phyloP scores from a whole-genome alignment of 2,888 invertebrate genomes.

The Patella depressa region DNA sequence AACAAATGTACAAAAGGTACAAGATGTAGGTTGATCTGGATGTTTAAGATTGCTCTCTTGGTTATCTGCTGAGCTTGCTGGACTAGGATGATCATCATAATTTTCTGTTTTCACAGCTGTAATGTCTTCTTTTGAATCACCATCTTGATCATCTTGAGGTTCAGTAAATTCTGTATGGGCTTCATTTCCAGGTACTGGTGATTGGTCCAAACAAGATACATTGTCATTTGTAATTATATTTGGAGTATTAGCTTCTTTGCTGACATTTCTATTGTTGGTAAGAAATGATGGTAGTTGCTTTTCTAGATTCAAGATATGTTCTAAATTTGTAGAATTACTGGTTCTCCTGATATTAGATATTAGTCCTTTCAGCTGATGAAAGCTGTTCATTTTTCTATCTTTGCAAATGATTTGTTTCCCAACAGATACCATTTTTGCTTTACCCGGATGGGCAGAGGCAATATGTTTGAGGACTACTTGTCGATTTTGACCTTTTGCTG shows the following conservation, averaged over 20 bases:
- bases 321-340: background rate
- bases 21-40: conserved; percentile 4
- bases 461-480: conserved; percentile 53
- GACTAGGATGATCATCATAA: too few relatives aligned
- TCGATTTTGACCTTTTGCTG: conserved; percentile 52
- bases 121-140: background rate
- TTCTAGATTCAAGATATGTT: conserved; percentile 9
- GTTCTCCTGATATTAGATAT: conserved; percentile 8
- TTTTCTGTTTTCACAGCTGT: background rate
- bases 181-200: background rate
- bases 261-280: too few relatives aligned
- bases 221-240: background rate
- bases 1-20: conserved; percentile 41
- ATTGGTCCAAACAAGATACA: background rate
- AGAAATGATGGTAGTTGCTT: too few relatives aligned
- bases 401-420: conserved; percentile 61
- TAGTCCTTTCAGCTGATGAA: conserved; percentile 16
- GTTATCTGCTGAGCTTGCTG: conserved; percentile 7
- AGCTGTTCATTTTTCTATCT: conserved; percentile 47
- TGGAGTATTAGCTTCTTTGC: too few relatives aligned
- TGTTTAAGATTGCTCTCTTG: conserved; percentile 6
- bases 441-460: conserved; percentile 52
- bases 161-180: background rate
- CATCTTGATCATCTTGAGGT: background rate
- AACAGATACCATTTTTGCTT: conserved; percentile 56